These are phyloP conservation scores for Halcyon malimbica DNA, from an alignment of 2,113 vertebrate species.

Conservation along the genomic window DNA sequence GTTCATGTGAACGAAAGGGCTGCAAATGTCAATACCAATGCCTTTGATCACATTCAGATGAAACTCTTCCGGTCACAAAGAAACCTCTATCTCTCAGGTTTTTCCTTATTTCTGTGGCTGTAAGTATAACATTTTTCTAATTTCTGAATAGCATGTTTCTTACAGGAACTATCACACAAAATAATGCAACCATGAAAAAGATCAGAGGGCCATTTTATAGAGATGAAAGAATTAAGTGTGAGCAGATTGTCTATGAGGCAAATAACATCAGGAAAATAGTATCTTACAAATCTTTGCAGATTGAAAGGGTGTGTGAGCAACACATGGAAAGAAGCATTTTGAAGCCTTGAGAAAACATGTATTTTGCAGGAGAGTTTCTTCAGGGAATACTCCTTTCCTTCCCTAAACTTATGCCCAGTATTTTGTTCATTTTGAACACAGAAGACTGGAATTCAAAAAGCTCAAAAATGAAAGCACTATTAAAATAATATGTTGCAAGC, in stretches of 20 bases:
- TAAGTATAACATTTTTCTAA: slow-evolving; percentile 72
- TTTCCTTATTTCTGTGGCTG: slow-evolving; percentile 97
- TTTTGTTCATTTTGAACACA: background rate
- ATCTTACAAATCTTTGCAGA: background rate
- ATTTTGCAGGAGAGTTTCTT: background rate
- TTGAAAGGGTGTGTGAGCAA: background rate
- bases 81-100: slow-evolving; percentile 97
- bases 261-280: background rate
- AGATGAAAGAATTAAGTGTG: background rate
- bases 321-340: background rate
- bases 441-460: background rate
- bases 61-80: slow-evolving; percentile 96
- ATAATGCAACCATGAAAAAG: background rate
- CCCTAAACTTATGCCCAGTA: background rate
- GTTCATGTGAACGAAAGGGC: slow-evolving; percentile 71
- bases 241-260: background rate
- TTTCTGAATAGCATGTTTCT: background rate
- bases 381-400: background rate
- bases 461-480: background rate
- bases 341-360: background rate
- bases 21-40: slow-evolving; percentile 69
- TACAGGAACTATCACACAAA: background rate
- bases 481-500: background rate
- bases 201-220: background rate
- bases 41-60: slow-evolving; percentile 92